Conservation (phyloP, 1,140 invertebrate genomes). For the Medauroidea extradentata region DNA sequence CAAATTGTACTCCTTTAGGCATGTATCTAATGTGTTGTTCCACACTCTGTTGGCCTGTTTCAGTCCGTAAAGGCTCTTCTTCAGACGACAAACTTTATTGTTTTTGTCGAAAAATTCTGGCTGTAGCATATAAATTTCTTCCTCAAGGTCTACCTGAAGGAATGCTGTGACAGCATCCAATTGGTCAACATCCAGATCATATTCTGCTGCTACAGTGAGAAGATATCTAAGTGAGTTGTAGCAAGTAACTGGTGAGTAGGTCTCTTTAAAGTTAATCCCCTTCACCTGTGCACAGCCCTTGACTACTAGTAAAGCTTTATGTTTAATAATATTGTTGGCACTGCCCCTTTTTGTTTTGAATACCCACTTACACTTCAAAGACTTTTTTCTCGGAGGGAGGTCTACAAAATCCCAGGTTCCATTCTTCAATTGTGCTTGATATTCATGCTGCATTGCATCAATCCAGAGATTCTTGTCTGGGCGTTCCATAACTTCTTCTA, state of each 20-base stretch:
- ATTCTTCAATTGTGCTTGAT: background rate
- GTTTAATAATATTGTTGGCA: background rate
- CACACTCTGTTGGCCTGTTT: constrained; percentile 27
- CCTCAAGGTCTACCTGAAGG: constrained; percentile 33
- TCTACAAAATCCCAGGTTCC: constrained; percentile 3
- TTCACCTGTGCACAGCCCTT: constrained; percentile 26
- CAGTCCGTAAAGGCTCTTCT: constrained; percentile 30
- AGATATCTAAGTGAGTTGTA: constrained; percentile 8
- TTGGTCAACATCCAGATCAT: constrained; percentile 8
- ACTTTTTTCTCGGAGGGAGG: background rate
- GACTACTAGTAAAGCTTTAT: constrained; percentile 16
- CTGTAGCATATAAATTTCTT: constrained; percentile 25
- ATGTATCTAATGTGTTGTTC: constrained; percentile 25
- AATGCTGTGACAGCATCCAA: constrained; percentile 30
- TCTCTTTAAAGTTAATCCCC: constrained; percentile 21
- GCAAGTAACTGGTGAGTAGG: constrained; percentile 18
- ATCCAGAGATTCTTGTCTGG: background rate
- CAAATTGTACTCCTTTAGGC: constrained; percentile 23
- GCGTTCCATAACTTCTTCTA: background rate
- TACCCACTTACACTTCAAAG: background rate
- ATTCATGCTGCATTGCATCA: constrained; percentile 1
- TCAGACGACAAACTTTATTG: constrained; percentile 13
- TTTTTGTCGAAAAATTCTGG: constrained; percentile 10
- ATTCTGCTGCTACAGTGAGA: constrained; percentile 7
- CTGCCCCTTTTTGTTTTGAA: background rate